Conservation (phyloP, 2,113 vertebrate species). For the Stigmatopora nigra region DNA sequence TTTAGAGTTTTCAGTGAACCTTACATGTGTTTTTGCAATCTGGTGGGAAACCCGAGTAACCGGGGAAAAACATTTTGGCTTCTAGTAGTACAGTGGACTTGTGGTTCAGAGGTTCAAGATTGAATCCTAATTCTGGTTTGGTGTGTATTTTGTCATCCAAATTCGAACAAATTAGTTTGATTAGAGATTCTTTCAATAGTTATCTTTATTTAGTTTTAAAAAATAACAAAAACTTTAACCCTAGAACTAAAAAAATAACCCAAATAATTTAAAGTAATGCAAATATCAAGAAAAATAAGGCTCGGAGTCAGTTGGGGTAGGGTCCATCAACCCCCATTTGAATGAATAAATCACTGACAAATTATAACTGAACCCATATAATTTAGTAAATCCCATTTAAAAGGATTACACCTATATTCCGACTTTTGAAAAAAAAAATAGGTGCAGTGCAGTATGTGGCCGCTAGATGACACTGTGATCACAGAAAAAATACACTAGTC, state of each 20-base stretch:
- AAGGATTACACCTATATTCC: background rate
- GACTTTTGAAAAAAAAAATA: background rate
- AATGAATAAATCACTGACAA: no score
- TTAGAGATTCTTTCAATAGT: no score
- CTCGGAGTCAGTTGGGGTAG: no score
- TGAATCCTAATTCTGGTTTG: no score
- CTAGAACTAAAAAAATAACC: no score
- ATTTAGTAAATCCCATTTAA: background rate
- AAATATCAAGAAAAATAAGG: no score
- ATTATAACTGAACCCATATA: background rate
- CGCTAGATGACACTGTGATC: constrained; percentile 67
- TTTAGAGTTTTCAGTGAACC: background rate
- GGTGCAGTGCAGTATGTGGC: background rate
- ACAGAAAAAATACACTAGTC: constrained; percentile 20
- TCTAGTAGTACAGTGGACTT: background rate
- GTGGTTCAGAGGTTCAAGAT: background rate
- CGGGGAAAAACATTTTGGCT: background rate
- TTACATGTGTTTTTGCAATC: background rate
- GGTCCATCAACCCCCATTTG: no score
- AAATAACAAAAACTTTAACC: no score
- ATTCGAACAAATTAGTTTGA: no score
- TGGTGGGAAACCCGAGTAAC: background rate
- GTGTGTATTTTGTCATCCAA: no score
- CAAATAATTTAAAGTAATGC: no score
- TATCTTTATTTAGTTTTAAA: no score